Base-by-base conservation (phyloP, 2,888 invertebrate species). In the Ormyrus pomaceus region DNA sequence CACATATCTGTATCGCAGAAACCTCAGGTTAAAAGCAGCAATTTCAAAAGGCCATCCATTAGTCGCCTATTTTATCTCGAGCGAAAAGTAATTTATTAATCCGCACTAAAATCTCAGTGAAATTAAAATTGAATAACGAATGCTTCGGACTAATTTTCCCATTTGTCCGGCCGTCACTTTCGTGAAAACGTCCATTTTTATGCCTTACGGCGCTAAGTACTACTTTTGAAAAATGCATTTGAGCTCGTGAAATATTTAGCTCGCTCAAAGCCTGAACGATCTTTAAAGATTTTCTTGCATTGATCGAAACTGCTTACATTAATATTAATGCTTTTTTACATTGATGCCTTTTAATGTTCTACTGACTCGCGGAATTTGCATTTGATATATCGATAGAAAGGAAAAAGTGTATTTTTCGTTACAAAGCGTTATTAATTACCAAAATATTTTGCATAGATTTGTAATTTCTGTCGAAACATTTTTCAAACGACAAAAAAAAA, bases 61-160 rank as follows among this genome's bases (percentile, higher is more conserved):
- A 56, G 53, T 45, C 3, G n/a, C 0, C 6, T 45, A 55, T n/a
- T 45, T 13, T 7, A 8, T 19, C 70, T 70, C 11, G 9, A 19
- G n/a, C 56, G 10, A 10, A 59, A 9, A 13, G 58, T 11, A 70
- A 50, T 56, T 70, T 58, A 59, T 70, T 56, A 68, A 50, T 70
- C 48, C 46, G 13, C 58, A 5, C 50, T 19, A 10, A 70, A 70
- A 55, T 70, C 10, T 11, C 19, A 56, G 10, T 19, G 19, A 55
- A 46, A 70, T 59, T 70, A 19, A 59, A 70, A 59, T 59, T 70
- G 48, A 58, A 70, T 70, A 59, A 59, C 46, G 45, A 56, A 3
- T 59, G 73, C 19, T 5, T 6, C 10, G 7, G 13, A 19, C 19
- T 19, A 19, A n/a, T 7, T 6, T 59, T 59, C 11, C 34, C 19